Conservation (phyloP, 1,140 invertebrate genomes). For the Chlorops oryzae region DNA sequence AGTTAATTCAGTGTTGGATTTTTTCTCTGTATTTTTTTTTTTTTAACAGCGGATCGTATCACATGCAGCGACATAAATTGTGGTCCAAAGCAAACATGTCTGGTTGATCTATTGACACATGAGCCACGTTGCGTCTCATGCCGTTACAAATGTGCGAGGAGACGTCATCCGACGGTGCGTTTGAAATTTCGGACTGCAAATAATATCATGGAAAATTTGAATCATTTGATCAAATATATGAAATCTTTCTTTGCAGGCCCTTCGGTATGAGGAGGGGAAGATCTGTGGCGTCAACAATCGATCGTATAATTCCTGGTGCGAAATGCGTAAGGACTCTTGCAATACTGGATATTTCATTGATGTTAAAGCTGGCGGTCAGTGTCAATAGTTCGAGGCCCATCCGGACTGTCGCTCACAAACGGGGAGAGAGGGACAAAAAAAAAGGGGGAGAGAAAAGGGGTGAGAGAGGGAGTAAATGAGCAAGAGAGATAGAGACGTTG, state of each 20-base stretch:
- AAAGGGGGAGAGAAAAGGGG: no score
- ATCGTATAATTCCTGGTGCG: conserved; percentile 82
- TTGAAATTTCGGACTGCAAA: neutral
- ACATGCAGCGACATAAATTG: conserved; percentile 71
- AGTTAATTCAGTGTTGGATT: no score
- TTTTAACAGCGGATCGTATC: conserved; percentile 54
- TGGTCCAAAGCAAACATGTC: conserved; percentile 66
- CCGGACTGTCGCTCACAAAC: no score
- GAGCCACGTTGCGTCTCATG: conserved; percentile 74
- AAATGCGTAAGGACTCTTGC: conserved; percentile 79
- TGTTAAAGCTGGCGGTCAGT: conserved; percentile 66
- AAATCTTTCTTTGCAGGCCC: conserved; percentile 5
- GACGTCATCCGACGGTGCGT: conserved; percentile 33
- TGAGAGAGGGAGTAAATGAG: no score
- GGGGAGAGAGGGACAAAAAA: no score
- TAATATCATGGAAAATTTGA: neutral
- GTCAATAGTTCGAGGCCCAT: no score
- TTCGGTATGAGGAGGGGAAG: conserved; percentile 27
- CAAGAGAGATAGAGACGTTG: no score
- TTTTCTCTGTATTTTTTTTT: conserved; percentile 12
- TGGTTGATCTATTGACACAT: conserved; percentile 63
- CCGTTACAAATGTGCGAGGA: conserved; percentile 49
- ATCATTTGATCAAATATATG: neutral
- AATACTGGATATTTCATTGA: conserved; percentile 71
- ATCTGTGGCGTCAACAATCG: conserved; percentile 77